Percentiles rank a stretch among this genome's conserved stretches.
Evolutionary conservation across 2,888 invertebrate genomes (phyloP).

Genomic region (Isotomurus palustris): DNA sequence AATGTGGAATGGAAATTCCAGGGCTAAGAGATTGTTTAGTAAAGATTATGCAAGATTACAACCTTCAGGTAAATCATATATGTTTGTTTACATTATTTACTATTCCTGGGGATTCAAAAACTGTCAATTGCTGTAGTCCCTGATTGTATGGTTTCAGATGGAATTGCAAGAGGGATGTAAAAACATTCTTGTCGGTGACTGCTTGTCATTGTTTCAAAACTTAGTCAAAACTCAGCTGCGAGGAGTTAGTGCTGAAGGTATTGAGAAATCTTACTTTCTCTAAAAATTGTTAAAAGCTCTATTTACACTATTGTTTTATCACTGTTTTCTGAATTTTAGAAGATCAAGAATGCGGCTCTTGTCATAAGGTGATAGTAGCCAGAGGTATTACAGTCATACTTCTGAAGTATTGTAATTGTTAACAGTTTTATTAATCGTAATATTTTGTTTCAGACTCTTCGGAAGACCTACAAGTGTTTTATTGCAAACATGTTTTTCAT

Average conservation of each 20-base stretch:
- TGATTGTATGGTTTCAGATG: constrained; percentile 54
- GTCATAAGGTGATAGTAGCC: constrained; percentile 69
- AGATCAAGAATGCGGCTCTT: constrained; percentile 72
- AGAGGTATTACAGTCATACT: constrained; percentile 56
- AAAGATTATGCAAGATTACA: constrained; percentile 93
- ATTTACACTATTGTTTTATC: constrained; percentile 11
- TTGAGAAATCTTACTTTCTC: constrained; percentile 33
- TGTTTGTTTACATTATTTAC: constrained; percentile 1
- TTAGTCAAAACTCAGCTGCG: constrained; percentile 70
- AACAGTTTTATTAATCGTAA: constrained; percentile 2
- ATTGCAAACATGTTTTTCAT: constrained; percentile 86
- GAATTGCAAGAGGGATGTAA: constrained; percentile 86
- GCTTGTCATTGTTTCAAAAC: constrained; percentile 79
- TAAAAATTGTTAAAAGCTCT: not conserved
- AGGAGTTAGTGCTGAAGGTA: constrained; percentile 66
- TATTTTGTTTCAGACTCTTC: constrained; percentile 58
- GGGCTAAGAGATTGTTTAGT: constrained; percentile 84
- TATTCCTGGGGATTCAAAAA: constrained; percentile 3
- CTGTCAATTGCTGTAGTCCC: not conserved
- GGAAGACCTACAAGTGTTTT: constrained; percentile 72
- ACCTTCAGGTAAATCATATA: constrained; percentile 63
- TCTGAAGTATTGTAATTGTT: too few relatives aligned
- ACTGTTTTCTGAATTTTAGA: constrained; percentile 54
- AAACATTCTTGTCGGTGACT: constrained; percentile 83
- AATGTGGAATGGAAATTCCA: constrained; percentile 77